These are phyloP conservation scores for Oxystoma pomonae DNA, from an alignment of 2,888 invertebrate species.

Conservation along the genomic window DNA sequence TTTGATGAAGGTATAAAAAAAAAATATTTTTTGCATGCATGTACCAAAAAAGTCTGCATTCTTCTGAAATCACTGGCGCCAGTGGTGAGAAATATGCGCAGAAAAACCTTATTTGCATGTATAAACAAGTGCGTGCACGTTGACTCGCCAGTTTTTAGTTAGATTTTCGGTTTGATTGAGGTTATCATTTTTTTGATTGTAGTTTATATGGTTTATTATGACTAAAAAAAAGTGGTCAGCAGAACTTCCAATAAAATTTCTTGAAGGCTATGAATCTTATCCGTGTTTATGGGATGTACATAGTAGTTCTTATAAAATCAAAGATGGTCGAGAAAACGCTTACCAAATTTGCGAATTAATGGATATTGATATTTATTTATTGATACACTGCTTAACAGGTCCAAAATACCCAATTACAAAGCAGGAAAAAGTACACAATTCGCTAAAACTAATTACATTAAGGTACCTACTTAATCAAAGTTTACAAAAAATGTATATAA, in stretches of 20 bases:
- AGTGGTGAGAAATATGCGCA: neutral
- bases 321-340: neutral
- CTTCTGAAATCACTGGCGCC: neutral
- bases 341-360: neutral
- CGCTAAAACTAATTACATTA: too few species aligned
- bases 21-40: neutral
- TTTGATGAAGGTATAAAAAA: too few species aligned
- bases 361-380: too few species aligned
- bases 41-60: neutral
- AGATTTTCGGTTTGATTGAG: neutral
- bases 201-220: neutral
- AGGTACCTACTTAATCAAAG: too few species aligned
- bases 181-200: neutral
- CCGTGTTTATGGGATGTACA: slow-evolving; percentile 7
- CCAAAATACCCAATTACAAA: too few species aligned
- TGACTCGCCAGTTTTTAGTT: neutral
- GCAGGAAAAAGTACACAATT: too few species aligned
- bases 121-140: slow-evolving; percentile 2
- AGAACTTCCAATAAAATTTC: slow-evolving; percentile 20
- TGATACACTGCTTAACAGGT: too few species aligned
- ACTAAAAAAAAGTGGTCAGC: slow-evolving; percentile 3
- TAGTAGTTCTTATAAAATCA: neutral
- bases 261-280: slow-evolving; percentile 18
- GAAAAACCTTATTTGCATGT: neutral
- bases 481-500: too few species aligned